A percentile compares a stretch with the other conserved stretches of the same genome.
These are phyloP conservation scores for Mus spicilegus DNA, from an alignment of 2,113 vertebrate species.

Conservation along the genomic window DNA sequence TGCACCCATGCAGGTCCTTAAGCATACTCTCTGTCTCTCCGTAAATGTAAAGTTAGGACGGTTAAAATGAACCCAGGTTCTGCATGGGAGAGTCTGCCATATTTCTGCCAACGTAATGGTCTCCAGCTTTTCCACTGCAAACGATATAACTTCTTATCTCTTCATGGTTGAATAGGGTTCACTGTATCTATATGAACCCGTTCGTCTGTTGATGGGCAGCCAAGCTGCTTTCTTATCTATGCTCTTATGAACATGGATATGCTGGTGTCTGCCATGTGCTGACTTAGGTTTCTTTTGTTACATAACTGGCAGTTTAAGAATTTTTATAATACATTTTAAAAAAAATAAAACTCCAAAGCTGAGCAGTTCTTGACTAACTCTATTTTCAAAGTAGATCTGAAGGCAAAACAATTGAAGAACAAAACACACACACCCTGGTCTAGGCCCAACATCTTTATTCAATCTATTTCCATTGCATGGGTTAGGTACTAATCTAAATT, in stretches of 20 bases:
- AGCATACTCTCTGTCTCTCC: background rate
- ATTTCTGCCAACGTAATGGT: background rate
- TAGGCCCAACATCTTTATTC: background rate
- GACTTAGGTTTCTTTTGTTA: background rate
- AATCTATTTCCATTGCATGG: background rate
- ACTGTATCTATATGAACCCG: background rate
- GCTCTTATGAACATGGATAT: background rate
- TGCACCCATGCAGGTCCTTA: background rate
- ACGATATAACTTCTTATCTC: background rate
- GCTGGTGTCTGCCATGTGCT: background rate
- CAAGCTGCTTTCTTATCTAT: background rate
- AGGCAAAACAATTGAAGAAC: background rate
- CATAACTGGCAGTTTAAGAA: background rate
- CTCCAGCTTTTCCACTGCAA: background rate
- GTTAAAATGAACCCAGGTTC: background rate
- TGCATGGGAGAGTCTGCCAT: background rate
- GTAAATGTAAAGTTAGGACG: background rate
- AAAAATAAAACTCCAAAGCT: background rate
- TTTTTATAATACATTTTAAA: background rate
- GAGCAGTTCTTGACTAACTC: background rate
- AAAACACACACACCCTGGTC: background rate
- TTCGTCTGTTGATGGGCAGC: background rate
- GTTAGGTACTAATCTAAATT: background rate
- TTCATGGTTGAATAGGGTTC: background rate
- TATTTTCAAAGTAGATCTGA: slow-evolving; percentile 25